Evolutionary conservation across 2,888 invertebrate genomes (phyloP).

Genomic region (Trichopoda pennipes): DNA sequence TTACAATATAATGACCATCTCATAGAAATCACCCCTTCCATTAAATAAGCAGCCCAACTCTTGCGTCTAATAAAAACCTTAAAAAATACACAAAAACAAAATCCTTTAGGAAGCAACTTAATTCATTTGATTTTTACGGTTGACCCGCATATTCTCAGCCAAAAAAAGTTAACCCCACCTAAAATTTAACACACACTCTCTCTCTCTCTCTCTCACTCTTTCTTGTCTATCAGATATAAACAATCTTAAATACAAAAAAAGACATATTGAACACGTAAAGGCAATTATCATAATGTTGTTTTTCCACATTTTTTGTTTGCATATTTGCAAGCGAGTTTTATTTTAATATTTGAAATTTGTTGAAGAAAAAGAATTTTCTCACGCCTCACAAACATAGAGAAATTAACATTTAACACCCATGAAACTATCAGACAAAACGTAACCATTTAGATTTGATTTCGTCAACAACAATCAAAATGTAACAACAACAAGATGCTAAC

Average conservation of each 20-base stretch:
- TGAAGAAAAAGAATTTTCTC: constrained; percentile 63
- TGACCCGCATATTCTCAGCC: constrained; percentile 65
- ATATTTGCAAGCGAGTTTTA: constrained; percentile 17
- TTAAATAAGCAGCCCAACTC: background rate
- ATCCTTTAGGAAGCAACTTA: constrained; percentile 66
- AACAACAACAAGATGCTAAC: constrained; percentile 3
- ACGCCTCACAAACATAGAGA: constrained; percentile 62
- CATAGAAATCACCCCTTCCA: constrained; percentile 55
- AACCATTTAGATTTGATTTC: constrained; percentile 67
- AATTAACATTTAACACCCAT: constrained; percentile 70
- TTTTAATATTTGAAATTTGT: constrained; percentile 47
- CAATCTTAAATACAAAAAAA: constrained; percentile 48
- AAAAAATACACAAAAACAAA: constrained; percentile 35
- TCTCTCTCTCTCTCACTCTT: background rate
- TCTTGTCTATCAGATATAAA: constrained; percentile 51
- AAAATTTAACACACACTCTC: constrained; percentile 20
- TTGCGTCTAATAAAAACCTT: constrained; percentile 47
- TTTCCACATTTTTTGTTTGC: constrained; percentile 23
- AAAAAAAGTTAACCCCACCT: constrained; percentile 53
- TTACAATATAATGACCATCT: constrained; percentile 45
- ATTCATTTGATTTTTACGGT: constrained; percentile 67
- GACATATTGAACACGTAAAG: constrained; percentile 67
- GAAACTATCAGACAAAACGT: constrained; percentile 69
- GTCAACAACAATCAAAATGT: constrained; percentile 48
- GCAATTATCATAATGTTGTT: constrained; percentile 66